These are phyloP conservation scores for Equus quagga DNA, from an alignment of 2,113 vertebrate species.

Conservation along the genomic window DNA sequence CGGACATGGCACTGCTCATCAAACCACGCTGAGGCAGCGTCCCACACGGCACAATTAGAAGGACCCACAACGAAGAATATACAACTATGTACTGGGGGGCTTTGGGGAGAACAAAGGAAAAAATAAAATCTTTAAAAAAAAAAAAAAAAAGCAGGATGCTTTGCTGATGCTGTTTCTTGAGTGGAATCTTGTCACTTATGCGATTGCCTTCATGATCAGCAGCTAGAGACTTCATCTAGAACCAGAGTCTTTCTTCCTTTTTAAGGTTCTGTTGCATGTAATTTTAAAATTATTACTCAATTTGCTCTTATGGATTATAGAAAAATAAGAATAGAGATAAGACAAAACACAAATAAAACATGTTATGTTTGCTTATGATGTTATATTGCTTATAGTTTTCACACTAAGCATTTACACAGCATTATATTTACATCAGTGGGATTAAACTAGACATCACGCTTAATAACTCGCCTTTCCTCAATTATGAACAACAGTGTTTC, in stretches of 20 bases:
- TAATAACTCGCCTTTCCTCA: conserved; percentile 18
- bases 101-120: no score
- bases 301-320: background rate
- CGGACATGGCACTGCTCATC: no score
- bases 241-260: background rate
- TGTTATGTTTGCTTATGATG: background rate
- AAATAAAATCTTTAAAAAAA: no score
- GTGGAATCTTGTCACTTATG: background rate
- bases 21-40: no score
- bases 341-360: background rate
- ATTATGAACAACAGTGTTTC: background rate
- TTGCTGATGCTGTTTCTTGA: background rate
- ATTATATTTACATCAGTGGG: background rate
- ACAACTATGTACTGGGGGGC: no score
- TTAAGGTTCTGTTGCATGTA: background rate
- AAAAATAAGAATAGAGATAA: background rate
- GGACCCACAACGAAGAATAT: no score
- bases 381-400: background rate
- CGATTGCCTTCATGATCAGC: background rate
- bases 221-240: background rate
- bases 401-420: background rate
- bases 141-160: no score
- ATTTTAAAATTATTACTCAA: background rate
- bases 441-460: background rate
- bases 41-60: no score